Evolutionary conservation across 1,140 invertebrate species (phyloP).

Genomic region (Temnothorax curvispinosus): DNA sequence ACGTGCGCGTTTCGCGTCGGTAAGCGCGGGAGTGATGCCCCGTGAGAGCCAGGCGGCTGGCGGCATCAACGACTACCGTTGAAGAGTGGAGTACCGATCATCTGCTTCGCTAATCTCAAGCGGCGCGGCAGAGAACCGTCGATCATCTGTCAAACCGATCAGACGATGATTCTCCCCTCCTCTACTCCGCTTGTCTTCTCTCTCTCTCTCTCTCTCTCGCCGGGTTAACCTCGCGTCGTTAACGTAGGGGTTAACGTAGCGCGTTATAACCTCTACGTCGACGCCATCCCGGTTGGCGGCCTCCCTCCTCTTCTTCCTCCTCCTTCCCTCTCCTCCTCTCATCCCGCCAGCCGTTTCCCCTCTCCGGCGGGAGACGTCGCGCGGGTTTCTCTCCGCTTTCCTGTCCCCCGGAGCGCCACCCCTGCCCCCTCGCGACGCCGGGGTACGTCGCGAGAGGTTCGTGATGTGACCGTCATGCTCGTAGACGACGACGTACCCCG

Average conservation of each 20-base stretch:
- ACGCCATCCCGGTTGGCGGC: background rate
- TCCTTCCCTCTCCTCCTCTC: background rate
- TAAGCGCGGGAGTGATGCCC: slow-evolving; percentile 21
- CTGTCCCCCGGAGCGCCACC: background rate
- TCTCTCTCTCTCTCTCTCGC: too few species aligned
- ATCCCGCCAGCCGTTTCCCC: background rate
- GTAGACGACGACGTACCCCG: slow-evolving; percentile 17
- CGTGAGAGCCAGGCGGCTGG: background rate
- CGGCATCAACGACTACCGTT: background rate
- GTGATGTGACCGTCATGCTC: slow-evolving; percentile 20
- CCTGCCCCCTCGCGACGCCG: background rate
- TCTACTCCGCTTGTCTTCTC: too few species aligned
- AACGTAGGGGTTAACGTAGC: background rate
- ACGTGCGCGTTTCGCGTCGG: background rate
- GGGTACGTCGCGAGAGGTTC: slow-evolving; percentile 3
- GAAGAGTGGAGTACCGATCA: background rate
- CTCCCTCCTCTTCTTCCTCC: background rate
- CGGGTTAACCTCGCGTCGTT: background rate
- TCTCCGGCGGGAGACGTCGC: background rate
- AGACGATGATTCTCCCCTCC: background rate
- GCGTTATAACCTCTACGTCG: slow-evolving; percentile 26
- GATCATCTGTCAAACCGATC: slow-evolving; percentile 10
- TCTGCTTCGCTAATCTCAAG: background rate
- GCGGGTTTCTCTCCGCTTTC: background rate
- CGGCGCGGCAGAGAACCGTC: background rate